Conservation (phyloP, 2,797 vertebrate genomes). For the Anisognathus igniventris region DNA sequence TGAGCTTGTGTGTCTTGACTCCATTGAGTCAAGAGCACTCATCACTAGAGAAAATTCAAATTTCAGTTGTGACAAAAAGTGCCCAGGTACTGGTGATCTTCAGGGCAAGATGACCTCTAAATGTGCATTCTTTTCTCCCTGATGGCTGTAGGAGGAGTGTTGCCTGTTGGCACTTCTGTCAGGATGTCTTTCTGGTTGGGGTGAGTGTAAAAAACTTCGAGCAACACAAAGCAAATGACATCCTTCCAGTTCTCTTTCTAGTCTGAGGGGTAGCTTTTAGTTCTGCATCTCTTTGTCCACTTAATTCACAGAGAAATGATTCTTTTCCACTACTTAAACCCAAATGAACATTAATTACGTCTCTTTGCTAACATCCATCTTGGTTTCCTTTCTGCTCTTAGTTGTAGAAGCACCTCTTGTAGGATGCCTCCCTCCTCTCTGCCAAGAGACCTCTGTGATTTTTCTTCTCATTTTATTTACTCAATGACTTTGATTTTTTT, state of each 20-base stretch:
- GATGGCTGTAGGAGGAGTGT: conserved; percentile 65
- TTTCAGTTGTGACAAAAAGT: not conserved
- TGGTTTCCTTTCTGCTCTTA: conserved; percentile 47
- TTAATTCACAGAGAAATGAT: conserved; percentile 52
- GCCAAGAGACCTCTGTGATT: conserved; percentile 19
- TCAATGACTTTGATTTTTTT: not conserved
- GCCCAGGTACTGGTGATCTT: not conserved
- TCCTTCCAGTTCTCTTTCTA: conserved; percentile 24
- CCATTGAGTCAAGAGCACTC: not conserved
- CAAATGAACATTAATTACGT: conserved; percentile 53
- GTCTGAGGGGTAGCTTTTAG: conserved; percentile 51
- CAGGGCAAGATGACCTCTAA: conserved; percentile 33
- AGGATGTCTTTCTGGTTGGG: conserved; percentile 74
- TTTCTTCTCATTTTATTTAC: not conserved
- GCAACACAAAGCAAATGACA: not conserved
- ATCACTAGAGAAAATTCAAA: conserved; percentile 33
- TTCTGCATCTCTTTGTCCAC: conserved; percentile 30
- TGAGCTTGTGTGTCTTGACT: not conserved
- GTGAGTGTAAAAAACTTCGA: conserved; percentile 59
- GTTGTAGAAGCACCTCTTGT: conserved; percentile 26
- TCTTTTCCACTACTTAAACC: conserved; percentile 32
- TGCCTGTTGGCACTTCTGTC: conserved; percentile 72
- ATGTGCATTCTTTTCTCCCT: conserved; percentile 66
- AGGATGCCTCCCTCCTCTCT: conserved; percentile 17
- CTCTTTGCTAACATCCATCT: conserved; percentile 58